phyloP scores from a whole-genome alignment of 2,797 vertebrate species.

The Spinibarbus caldwelli region DNA sequence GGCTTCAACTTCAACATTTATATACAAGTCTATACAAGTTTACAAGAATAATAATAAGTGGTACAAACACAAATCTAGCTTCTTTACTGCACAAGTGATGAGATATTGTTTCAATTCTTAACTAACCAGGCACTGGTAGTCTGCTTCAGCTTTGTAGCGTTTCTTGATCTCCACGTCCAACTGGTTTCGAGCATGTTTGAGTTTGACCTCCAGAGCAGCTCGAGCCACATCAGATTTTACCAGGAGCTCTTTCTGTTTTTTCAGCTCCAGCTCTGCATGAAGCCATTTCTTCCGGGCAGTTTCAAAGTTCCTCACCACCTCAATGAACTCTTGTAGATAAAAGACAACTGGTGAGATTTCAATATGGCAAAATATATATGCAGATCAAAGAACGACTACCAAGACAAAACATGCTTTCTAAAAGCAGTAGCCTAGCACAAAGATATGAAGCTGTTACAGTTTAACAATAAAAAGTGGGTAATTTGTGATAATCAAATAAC shows the following conservation, averaged over 20 bases:
- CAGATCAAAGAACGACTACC: too few species aligned
- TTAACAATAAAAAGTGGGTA: neutral
- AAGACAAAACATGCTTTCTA: neutral
- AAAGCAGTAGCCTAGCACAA: neutral
- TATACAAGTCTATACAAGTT: neutral
- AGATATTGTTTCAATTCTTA: neutral
- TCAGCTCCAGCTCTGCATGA: constrained; percentile 70
- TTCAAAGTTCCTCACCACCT: constrained; percentile 71
- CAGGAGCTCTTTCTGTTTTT: constrained; percentile 76
- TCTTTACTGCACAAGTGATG: neutral
- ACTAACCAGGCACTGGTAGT: constrained; percentile 77
- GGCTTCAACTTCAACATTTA: neutral
- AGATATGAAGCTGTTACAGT: neutral
- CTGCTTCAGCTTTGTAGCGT: constrained; percentile 78
- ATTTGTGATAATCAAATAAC: neutral
- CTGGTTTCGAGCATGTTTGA: constrained; percentile 84
- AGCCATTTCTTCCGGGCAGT: constrained; percentile 71
- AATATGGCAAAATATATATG: neutral
- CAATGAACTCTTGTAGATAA: constrained; percentile 33
- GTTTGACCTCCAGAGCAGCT: constrained; percentile 76
- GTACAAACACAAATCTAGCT: neutral
- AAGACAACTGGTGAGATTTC: neutral
- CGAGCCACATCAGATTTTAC: constrained; percentile 79
- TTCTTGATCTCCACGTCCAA: constrained; percentile 89
- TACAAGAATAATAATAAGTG: neutral